phyloP scores from a whole-genome alignment of 2,888 invertebrate species.

The Oligia strigilis region DNA sequence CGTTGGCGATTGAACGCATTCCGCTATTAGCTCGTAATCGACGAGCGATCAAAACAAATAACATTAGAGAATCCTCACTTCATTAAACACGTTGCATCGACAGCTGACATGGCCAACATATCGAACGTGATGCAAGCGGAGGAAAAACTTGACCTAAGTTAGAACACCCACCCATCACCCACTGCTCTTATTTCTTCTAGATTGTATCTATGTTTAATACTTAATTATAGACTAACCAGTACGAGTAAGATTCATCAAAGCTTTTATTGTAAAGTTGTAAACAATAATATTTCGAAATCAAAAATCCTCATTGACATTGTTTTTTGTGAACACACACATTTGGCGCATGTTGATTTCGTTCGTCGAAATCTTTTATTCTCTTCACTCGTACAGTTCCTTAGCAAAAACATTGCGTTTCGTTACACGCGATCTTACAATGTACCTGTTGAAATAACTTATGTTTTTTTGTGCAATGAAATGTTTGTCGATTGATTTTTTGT shows the following conservation, averaged over 20 bases:
- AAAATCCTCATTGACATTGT: not conserved
- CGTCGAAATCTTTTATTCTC: slow-evolving; percentile 69
- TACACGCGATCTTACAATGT: slow-evolving; percentile 26
- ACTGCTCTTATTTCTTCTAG: not conserved
- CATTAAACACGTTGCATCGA: slow-evolving; percentile 51
- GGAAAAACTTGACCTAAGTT: not conserved
- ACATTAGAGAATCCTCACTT: slow-evolving; percentile 63
- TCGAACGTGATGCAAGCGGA: not conserved
- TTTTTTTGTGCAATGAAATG: slow-evolving; percentile 29
- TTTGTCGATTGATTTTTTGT: slow-evolving; percentile 20
- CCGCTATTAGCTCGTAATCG: slow-evolving; percentile 61
- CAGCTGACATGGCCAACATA: not conserved
- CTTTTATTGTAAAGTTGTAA: not conserved
- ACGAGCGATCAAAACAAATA: slow-evolving; percentile 58
- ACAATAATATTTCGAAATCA: not conserved
- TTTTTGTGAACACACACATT: not conserved
- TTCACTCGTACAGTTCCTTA: slow-evolving; percentile 9
- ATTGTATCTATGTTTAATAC: not conserved
- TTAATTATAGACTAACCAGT: not conserved
- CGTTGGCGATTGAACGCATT: slow-evolving; percentile 72
- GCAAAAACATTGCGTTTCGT: slow-evolving; percentile 25
- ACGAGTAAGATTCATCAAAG: not conserved
- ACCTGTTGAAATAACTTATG: slow-evolving; percentile 23
- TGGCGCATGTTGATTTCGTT: slow-evolving; percentile 18
- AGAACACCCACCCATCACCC: not conserved